Percentiles rank a stretch among this genome's conserved stretches.
phyloP scores from a whole-genome alignment of 2,797 vertebrate genomes.

The Thripadectes ignobilis region DNA sequence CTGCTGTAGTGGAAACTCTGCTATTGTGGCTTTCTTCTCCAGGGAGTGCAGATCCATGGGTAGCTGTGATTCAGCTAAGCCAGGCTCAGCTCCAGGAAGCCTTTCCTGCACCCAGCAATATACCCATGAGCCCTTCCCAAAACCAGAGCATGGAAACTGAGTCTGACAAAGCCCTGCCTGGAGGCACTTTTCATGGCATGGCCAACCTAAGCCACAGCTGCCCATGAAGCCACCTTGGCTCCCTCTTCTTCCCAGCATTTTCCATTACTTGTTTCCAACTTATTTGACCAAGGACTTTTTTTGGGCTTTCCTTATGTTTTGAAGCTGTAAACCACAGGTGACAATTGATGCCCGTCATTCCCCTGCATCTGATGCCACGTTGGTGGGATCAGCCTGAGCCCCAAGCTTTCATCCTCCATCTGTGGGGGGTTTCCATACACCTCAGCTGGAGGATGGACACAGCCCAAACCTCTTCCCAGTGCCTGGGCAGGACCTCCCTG shows the following conservation, averaged over 20 bases:
- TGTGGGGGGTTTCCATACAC: neutral
- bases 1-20: rapidly evolving
- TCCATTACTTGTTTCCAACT: neutral
- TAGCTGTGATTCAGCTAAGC: neutral
- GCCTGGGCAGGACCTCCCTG: neutral
- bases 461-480: neutral
- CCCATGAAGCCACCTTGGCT: neutral
- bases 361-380: rapidly evolving
- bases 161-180: neutral
- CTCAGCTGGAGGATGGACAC: neutral
- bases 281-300: neutral
- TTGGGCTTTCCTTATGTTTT: neutral
- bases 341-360: neutral
- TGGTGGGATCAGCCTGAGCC: neutral
- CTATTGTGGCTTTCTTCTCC: neutral
- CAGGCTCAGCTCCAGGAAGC: neutral
- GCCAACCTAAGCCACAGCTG: neutral
- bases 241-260: neutral
- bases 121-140: neutral
- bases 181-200: neutral
- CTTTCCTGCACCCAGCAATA: neutral
- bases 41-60: neutral
- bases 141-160: neutral
- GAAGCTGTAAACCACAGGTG: neutral
- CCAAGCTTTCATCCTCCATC: neutral